Percentiles rank a stretch among this genome's conserved stretches.
phyloP scores from a whole-genome alignment of 2,113 vertebrate genomes.

The Gymnogyps californianus region DNA sequence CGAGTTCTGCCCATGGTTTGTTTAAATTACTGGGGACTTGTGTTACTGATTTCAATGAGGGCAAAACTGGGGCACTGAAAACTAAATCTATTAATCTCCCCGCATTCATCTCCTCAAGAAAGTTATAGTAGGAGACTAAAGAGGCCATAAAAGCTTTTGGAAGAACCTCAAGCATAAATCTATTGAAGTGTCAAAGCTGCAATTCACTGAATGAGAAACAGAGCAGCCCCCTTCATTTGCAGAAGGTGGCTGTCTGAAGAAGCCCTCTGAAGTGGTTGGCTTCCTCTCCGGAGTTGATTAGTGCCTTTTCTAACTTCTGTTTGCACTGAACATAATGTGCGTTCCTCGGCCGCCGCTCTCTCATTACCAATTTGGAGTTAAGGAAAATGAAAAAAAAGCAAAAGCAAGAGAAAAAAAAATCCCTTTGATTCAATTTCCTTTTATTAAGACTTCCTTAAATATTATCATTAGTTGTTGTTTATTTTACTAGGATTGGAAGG shows the following conservation, averaged over 20 bases:
- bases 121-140: neutral
- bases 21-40: neutral
- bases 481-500: neutral
- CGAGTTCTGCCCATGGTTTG: fast-evolving
- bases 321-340: neutral
- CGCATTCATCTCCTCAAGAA: neutral
- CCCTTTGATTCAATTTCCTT: neutral
- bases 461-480: neutral
- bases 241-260: neutral
- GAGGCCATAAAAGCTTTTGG: neutral
- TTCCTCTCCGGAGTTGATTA: neutral
- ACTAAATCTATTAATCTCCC: neutral
- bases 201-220: neutral
- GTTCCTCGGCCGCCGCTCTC: neutral
- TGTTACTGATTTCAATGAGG: neutral
- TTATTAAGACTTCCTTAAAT: neutral
- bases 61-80: neutral
- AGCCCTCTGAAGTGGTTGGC: neutral
- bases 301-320: neutral
- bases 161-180: neutral
- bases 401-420: neutral
- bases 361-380: neutral
- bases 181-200: neutral
- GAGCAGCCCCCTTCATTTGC: neutral
- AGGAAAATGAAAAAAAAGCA: neutral